Conservation (phyloP, 2,888 invertebrate genomes). For the Synergus umbraculus region DNA sequence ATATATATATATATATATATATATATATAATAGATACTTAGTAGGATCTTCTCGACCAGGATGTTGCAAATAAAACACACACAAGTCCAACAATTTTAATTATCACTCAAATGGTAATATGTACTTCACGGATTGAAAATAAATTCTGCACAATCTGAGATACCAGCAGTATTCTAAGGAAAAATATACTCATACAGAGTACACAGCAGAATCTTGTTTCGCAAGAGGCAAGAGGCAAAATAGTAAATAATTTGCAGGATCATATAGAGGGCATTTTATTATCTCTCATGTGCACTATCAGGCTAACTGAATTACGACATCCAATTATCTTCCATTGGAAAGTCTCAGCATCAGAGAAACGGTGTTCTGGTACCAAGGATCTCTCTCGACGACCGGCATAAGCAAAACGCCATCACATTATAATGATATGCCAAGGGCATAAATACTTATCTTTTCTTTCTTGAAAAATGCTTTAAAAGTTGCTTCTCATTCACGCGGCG, state of each 20-base stretch:
- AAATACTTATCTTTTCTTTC: constrained; percentile 28
- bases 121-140: background rate
- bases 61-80: too few species aligned
- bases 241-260: constrained; percentile 22
- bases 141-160: background rate
- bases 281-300: constrained; percentile 28
- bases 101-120: background rate
- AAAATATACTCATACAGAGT: background rate
- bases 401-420: constrained; percentile 19
- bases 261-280: constrained; percentile 34
- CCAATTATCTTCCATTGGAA: constrained; percentile 37
- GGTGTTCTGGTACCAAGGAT: constrained; percentile 15
- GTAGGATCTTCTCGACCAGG: too few species aligned
- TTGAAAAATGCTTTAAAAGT: constrained; percentile 20
- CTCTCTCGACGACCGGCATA: constrained; percentile 16
- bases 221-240: constrained; percentile 13
- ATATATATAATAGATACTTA: too few species aligned
- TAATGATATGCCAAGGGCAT: constrained; percentile 27
- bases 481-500: constrained; percentile 29
- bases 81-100: background rate
- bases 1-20: too few species aligned
- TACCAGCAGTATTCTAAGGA: background rate
- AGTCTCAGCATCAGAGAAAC: background rate
- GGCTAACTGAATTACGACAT: constrained; percentile 24
- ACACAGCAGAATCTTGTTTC: background rate